Conservation (phyloP, 1,140 invertebrate genomes). For the Brachionus calyciflorus region DNA sequence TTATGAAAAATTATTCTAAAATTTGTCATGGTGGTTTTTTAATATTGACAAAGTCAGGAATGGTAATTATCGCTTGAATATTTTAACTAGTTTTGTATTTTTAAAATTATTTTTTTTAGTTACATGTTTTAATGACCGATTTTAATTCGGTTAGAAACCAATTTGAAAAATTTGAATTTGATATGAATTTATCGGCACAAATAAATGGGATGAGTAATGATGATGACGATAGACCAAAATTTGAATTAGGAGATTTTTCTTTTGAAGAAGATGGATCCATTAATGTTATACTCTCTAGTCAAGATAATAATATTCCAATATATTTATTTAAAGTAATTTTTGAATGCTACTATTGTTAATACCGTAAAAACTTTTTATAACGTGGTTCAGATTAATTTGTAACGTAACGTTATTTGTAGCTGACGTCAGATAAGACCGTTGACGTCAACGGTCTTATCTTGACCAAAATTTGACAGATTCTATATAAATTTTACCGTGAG, state of each 20-base stretch:
- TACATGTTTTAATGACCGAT: not conserved
- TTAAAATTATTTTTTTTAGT: not conserved
- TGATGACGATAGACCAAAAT: not conserved
- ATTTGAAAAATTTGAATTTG: constrained; percentile 30
- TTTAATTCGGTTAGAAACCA: not conserved
- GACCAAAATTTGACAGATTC: too few species aligned
- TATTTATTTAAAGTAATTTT: constrained; percentile 3
- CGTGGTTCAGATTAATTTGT: too few species aligned
- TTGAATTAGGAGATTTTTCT: constrained; percentile 32
- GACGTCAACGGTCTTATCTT: too few species aligned
- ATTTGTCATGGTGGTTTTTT: not conserved
- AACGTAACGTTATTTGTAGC: too few species aligned
- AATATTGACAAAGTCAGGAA: constrained; percentile 10
- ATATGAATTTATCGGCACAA: not conserved
- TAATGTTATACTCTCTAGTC: not conserved
- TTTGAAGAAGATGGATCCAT: constrained; percentile 23
- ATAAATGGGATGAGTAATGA: not conserved
- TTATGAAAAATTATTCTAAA: not conserved
- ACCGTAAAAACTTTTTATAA: too few species aligned
- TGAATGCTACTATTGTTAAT: too few species aligned
- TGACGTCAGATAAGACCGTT: too few species aligned
- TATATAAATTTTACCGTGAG: too few species aligned
- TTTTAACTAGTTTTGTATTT: too few species aligned
- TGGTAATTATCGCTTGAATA: too few species aligned
- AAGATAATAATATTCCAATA: not conserved